Evolutionary conservation across 2,113 vertebrate species (phyloP), one percentile per base, ranked within the genome.

Genomic region (Anguilla japonica): DNA sequence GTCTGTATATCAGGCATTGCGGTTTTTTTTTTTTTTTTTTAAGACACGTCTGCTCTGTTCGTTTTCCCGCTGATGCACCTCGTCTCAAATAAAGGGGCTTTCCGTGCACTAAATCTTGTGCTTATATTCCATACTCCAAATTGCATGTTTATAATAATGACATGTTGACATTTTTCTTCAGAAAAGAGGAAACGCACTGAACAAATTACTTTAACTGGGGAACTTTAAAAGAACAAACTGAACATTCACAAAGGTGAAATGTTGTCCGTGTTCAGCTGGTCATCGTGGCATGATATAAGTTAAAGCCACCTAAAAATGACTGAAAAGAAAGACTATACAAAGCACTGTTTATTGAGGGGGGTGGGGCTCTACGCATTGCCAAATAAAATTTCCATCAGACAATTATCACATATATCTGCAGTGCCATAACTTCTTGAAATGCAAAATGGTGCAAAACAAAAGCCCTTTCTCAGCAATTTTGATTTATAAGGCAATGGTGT

Each of bases 161-260:
- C 34, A 41, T 80, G 34, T 80, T 85, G 84, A 41, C 75, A 41
- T 81, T 40, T 53, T 56, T 6, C 34, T 85, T 85, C 84, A 14
- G 29, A 81, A 81, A 85, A 57, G 20, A 40, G 20, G 84, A 40
- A 2, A 34, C 6, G 29, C 46, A 80, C 50, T 57, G 41, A 85
- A 85, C 34, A 20, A 80, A 39, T 29, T 39, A 34, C 34, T 26
- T 67, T 53, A 85, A 57, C 29, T 34, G 50, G 29, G 84, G 78
- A 56, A 5, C 78, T 41, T 57, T 81, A 80, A 85, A 34, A 60
- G 50, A 85, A 46, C 22, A 53, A 53, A 85, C 75, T 5, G 15
- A n/a, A 85, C 34, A 57, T 34, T 83, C 82, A 29, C 18, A 34
- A 34, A 18, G 11, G 13, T 22, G 26, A 22, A 34, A 34, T 34